Evolutionary conservation across 1,140 invertebrate species (phyloP).

Genomic region (Anadara kagoshimensis): DNA sequence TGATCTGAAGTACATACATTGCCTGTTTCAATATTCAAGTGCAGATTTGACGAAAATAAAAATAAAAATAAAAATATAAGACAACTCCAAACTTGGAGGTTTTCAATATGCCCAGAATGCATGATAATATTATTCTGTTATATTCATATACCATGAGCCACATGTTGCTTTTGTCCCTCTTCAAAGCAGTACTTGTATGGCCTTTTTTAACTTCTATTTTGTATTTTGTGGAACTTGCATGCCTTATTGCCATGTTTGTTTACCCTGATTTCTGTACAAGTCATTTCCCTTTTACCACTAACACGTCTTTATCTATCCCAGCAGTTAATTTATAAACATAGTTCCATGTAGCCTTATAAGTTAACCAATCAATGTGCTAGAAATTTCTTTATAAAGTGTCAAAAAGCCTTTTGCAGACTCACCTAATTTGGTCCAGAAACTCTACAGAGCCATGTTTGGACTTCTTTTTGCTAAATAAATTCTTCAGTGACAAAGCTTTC

Average conservation of each 20-base stretch:
- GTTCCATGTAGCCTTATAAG: neutral
- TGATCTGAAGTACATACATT: too few relatives aligned
- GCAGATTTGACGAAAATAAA: too few relatives aligned
- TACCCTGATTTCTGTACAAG: neutral
- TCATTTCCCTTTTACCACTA: neutral
- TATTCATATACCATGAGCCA: neutral
- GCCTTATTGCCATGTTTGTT: neutral
- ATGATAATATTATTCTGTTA: too few relatives aligned
- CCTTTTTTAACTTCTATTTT: too few relatives aligned
- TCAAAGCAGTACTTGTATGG: neutral
- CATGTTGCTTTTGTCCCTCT: neutral
- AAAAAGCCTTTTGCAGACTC: too few relatives aligned
- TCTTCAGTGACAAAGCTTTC: slow-evolving; percentile 21
- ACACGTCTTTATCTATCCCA: neutral
- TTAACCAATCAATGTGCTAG: neutral
- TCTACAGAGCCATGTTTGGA: slow-evolving; percentile 18
- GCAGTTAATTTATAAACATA: neutral
- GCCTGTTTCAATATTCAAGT: too few relatives aligned
- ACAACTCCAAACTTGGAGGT: too few relatives aligned
- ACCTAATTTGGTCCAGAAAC: neutral
- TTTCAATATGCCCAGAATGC: too few relatives aligned
- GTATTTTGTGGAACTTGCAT: too few relatives aligned
- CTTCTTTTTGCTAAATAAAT: slow-evolving; percentile 17
- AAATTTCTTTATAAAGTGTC: too few relatives aligned
- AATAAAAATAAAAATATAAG: too few relatives aligned